phyloP scores from a whole-genome alignment of 2,888 invertebrate genomes.

The Hemicrepidius hirtus region DNA sequence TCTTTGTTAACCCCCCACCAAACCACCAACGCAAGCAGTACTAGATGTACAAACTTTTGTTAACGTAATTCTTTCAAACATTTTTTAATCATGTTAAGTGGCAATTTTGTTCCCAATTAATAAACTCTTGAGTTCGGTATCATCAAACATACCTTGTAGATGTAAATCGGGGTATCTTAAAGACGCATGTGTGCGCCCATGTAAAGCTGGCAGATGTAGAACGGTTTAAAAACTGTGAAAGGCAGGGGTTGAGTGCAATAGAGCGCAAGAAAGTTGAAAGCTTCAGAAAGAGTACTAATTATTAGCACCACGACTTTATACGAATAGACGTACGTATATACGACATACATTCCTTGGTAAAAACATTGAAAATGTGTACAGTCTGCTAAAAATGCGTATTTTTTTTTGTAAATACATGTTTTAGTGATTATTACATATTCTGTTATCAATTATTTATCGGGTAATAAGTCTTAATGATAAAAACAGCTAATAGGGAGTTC shows the following conservation, averaged over 20 bases:
- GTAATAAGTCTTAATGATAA: no score
- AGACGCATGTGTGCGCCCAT: background rate
- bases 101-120: no score
- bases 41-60: no score
- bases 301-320: conserved; percentile 66
- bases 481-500: no score
- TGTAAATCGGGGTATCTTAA: background rate
- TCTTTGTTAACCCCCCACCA: no score
- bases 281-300: conserved; percentile 69
- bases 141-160: background rate
- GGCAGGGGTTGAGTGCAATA: conserved; percentile 61
- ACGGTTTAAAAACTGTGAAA: conserved; percentile 50
- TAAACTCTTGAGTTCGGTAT: no score
- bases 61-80: no score
- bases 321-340: conserved; percentile 47
- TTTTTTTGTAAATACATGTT: no score
- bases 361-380: conserved; percentile 45
- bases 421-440: no score
- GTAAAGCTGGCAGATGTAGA: conserved; percentile 47
- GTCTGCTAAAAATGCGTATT: conserved; percentile 22
- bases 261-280: conserved; percentile 63
- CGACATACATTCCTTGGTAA: conserved; percentile 45
- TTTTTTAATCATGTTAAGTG: no score
- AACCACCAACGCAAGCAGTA: no score
- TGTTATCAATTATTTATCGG: no score